Conservation (phyloP, 2,888 invertebrate genomes). For the Melangyna quadrimaculata region DNA sequence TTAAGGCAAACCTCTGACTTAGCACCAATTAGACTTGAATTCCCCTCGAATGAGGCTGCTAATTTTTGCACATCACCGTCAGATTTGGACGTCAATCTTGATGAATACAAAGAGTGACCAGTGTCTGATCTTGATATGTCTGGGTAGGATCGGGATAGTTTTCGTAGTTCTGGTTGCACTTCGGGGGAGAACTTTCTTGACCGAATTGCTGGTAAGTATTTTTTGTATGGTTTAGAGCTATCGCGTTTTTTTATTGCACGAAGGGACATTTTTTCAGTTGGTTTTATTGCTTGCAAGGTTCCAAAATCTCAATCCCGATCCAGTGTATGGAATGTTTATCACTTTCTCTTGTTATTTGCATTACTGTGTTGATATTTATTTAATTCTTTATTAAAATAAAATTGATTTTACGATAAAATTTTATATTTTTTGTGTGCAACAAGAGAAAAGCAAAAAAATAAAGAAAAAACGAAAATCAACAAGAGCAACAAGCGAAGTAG, state of each 20-base stretch:
- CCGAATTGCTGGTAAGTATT: conserved; percentile 60
- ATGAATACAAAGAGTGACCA: conserved; percentile 29
- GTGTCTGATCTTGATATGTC: conserved; percentile 54
- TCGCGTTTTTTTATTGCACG: conserved; percentile 80
- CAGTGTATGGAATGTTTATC: background rate
- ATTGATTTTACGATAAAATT: background rate
- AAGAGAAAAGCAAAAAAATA: conserved; percentile 29
- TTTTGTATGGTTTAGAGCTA: conserved; percentile 67
- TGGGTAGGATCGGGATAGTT: conserved; percentile 52
- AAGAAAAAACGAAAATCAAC: conserved; percentile 47
- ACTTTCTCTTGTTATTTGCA: conserved; percentile 31
- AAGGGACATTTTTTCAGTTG: conserved; percentile 77
- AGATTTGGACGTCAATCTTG: conserved; percentile 75
- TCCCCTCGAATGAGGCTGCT: conserved; percentile 72
- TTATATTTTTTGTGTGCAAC: background rate
- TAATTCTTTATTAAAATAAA: background rate
- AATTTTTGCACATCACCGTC: conserved; percentile 77
- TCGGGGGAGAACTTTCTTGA: conserved; percentile 65
- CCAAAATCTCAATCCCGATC: background rate
- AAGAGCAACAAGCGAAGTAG: conserved; percentile 58
- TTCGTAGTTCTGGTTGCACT: conserved; percentile 49
- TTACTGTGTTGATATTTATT: conserved; percentile 14
- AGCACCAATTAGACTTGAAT: conserved; percentile 76
- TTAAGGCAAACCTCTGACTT: conserved; percentile 80
- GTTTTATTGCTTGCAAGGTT: conserved; percentile 3